These are phyloP conservation scores for Nymphicus hollandicus DNA, from an alignment of 2,113 vertebrate species.

Conservation along the genomic window DNA sequence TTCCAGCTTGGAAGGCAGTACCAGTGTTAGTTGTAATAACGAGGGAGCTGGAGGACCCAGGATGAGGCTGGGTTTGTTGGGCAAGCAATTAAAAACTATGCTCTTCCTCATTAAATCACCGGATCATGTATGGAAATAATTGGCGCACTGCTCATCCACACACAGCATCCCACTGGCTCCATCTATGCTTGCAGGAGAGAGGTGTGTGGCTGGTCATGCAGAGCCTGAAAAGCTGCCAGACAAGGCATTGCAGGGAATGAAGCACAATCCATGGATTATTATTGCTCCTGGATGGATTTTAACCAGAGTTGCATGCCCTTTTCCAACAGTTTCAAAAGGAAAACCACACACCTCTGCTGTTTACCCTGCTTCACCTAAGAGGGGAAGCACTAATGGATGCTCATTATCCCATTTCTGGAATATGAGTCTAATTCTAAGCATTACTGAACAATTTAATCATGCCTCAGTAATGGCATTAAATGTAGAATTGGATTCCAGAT, in stretches of 20 bases:
- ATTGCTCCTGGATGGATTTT: background rate
- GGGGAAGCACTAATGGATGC: background rate
- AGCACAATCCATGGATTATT: background rate
- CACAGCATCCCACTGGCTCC: background rate
- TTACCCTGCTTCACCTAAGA: background rate
- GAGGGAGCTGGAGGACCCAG: background rate
- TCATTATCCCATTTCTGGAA: background rate
- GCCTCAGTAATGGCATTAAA: conserved; percentile 28
- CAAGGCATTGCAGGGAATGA: background rate
- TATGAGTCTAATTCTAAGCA: background rate
- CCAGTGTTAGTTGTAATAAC: background rate
- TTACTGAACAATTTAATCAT: background rate
- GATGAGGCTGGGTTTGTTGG: background rate
- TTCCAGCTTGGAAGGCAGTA: background rate
- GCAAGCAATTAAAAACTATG: background rate
- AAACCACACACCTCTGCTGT: background rate
- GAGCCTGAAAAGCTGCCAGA: background rate
- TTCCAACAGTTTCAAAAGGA: background rate
- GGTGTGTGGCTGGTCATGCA: background rate
- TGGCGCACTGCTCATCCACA: background rate
- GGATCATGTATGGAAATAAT: background rate
- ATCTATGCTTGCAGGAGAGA: background rate
- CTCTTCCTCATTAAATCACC: background rate
- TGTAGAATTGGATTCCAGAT: background rate
- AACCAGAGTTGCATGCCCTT: accelerated